phyloP scores from a whole-genome alignment of 2,888 invertebrate genomes.

The Lochmaea capreae region DNA sequence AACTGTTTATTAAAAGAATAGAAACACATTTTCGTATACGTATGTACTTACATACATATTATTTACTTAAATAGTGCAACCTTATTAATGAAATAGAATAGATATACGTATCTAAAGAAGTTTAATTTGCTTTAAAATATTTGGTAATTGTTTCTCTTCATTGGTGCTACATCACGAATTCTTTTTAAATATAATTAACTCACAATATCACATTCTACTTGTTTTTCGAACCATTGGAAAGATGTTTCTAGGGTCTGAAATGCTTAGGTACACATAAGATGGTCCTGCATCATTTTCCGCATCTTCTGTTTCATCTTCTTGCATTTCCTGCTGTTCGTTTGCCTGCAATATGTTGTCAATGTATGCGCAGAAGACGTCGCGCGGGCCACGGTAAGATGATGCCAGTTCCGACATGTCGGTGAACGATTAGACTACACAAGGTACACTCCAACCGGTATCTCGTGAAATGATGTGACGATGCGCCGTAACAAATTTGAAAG shows the following conservation, averaged over 20 bases:
- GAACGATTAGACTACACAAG: too few relatives aligned
- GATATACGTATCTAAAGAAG: background rate
- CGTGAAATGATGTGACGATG: too few relatives aligned
- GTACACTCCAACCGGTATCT: too few relatives aligned
- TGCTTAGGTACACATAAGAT: background rate
- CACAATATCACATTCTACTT: background rate
- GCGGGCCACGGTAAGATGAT: too few relatives aligned
- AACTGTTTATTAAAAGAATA: too few relatives aligned
- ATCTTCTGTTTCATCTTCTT: background rate
- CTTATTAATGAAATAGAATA: background rate
- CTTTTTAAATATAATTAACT: constrained; percentile 1
- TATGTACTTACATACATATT: too few relatives aligned
- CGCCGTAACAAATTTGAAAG: too few relatives aligned
- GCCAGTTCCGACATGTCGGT: too few relatives aligned
- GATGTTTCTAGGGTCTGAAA: background rate
- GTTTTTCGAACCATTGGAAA: background rate
- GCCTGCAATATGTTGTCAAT: background rate
- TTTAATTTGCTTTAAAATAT: constrained; percentile 1
- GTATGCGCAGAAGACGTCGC: too few relatives aligned
- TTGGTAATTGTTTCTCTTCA: constrained; percentile 7
- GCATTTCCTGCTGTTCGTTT: background rate
- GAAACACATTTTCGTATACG: too few relatives aligned
- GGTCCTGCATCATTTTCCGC: background rate
- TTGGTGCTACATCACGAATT: constrained; percentile 13
- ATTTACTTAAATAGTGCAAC: too few relatives aligned